A percentile compares a stretch with the other conserved stretches of the same genome.
Evolutionary conservation across 1,140 invertebrate species (phyloP).

Genomic region (Brachionus sp.): DNA sequence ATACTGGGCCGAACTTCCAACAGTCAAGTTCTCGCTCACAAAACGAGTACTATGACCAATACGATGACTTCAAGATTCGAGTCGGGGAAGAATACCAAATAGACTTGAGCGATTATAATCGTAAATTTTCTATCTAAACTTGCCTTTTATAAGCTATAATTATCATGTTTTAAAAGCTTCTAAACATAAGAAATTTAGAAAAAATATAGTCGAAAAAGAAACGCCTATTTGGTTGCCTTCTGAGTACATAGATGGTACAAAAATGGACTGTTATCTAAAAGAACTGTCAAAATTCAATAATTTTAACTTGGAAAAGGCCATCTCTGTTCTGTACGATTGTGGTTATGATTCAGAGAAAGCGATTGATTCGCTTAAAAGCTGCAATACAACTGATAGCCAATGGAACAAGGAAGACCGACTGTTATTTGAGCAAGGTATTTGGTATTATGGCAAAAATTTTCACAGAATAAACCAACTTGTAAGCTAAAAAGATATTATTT

Average conservation of each 20-base stretch:
- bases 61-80: constrained; percentile 20
- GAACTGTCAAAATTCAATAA: background rate
- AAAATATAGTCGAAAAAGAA: constrained; percentile 22
- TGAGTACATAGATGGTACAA: background rate
- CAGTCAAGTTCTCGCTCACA: background rate
- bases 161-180: background rate
- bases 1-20: background rate
- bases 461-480: constrained; percentile 42
- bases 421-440: constrained; percentile 45
- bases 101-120: background rate
- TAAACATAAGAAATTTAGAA: background rate
- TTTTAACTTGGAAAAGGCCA: background rate
- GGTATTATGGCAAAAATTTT: constrained; percentile 47
- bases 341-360: background rate
- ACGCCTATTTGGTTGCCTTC: background rate
- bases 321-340: background rate
- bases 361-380: background rate
- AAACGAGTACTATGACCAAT: background rate
- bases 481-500: background rate
- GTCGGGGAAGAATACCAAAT: constrained; percentile 13
- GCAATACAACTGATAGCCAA: background rate
- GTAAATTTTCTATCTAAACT: background rate
- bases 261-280: background rate
- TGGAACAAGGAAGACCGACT: constrained; percentile 45
- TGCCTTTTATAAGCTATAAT: background rate